phyloP scores from a whole-genome alignment of 1,140 invertebrate genomes.

The Telenomus remus region DNA sequence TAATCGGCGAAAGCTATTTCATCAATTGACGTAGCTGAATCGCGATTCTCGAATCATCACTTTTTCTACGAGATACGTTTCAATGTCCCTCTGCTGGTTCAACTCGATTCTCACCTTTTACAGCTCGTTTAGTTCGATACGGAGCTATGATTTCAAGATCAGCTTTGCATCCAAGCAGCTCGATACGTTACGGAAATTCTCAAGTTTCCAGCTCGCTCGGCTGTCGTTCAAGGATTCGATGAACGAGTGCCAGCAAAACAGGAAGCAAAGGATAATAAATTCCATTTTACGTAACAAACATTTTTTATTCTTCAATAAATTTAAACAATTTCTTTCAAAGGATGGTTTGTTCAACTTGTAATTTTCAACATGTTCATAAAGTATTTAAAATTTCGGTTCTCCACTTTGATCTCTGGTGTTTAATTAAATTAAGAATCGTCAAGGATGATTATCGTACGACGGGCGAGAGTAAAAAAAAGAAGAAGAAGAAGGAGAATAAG shows the following conservation, averaged over 20 bases:
- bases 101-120: too few species aligned
- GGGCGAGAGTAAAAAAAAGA: neutral
- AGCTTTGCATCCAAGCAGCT: constrained; percentile 1
- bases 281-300: neutral
- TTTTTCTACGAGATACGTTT: too few species aligned
- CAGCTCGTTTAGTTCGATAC: neutral
- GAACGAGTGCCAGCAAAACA: constrained; percentile 15
- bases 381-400: too few species aligned
- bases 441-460: too few species aligned
- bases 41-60: neutral
- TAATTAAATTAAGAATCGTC: too few species aligned
- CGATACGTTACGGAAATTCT: constrained; percentile 1
- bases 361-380: too few species aligned
- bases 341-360: too few species aligned
- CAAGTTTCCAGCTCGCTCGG: neutral
- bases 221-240: constrained; percentile 11
- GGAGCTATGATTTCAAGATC: constrained; percentile 3
- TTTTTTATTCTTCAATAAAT: too few species aligned
- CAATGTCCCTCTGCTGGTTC: too few species aligned
- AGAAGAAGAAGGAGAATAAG: neutral
- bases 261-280: constrained; percentile 3
- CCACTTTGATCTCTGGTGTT: too few species aligned
- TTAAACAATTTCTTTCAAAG: too few species aligned
- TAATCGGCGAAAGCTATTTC: constrained; percentile 60
- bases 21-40: constrained; percentile 61